A percentile compares a stretch with the other conserved stretches of the same genome.
phyloP scores from a whole-genome alignment of 2,797 vertebrate species.

The Brachyalestes nurse region DNA sequence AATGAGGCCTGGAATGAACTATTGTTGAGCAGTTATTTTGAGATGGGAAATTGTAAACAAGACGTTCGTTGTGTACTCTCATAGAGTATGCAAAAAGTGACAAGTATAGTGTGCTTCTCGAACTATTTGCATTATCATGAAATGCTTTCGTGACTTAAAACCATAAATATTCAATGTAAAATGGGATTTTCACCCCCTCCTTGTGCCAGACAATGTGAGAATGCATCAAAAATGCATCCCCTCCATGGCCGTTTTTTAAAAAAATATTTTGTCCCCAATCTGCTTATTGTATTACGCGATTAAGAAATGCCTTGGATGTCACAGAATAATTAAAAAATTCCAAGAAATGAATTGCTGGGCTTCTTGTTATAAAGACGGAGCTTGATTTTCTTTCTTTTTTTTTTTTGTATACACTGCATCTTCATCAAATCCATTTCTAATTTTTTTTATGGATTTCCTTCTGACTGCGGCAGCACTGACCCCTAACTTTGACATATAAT shows the following conservation, averaged over 20 bases:
- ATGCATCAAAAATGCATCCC: slow-evolving; percentile 68
- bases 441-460: slow-evolving; percentile 79
- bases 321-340: slow-evolving; percentile 74
- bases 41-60: slow-evolving; percentile 79
- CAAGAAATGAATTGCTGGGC: slow-evolving; percentile 63
- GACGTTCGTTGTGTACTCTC: slow-evolving; percentile 78
- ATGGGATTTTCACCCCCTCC: slow-evolving; percentile 61
- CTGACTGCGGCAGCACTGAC: slow-evolving; percentile 73
- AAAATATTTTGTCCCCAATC: slow-evolving; percentile 61
- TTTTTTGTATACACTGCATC: slow-evolving; percentile 27
- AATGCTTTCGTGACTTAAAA: slow-evolving; percentile 73
- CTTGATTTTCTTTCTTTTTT: slow-evolving; percentile 56
- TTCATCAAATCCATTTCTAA: slow-evolving; percentile 80
- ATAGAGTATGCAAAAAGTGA: slow-evolving; percentile 77
- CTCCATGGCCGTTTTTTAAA: slow-evolving; percentile 21
- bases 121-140: slow-evolving; percentile 80
- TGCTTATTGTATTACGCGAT: slow-evolving; percentile 75
- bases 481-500: slow-evolving; percentile 79
- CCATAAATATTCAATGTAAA: slow-evolving; percentile 79
- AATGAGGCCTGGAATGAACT: slow-evolving; percentile 57
- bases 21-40: slow-evolving; percentile 78
- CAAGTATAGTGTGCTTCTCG: slow-evolving; percentile 70
- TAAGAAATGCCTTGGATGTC: slow-evolving; percentile 66
- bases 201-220: slow-evolving; percentile 68
- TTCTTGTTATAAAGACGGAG: slow-evolving; percentile 60